Evolutionary conservation across 2,797 vertebrate species (phyloP), one percentile per base, ranked within the genome.

Genomic region (Platyrinchus mystaceus): DNA sequence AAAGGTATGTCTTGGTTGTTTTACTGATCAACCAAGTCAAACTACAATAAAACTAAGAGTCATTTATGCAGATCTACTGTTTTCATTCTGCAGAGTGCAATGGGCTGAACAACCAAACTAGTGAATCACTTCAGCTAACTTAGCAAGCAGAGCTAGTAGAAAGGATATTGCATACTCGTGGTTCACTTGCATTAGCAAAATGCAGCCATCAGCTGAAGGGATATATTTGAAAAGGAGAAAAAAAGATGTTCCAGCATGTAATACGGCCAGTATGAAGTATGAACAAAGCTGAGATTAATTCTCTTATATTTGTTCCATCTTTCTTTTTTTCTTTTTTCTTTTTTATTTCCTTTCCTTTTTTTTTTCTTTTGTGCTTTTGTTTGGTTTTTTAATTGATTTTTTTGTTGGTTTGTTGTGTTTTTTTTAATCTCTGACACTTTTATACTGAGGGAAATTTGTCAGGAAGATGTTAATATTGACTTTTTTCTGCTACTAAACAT

Each of bases 221-320:
- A 78, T 2, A 4, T 37, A 47, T 56, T 39, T 66, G 41, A 87
- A 80, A 41, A 46, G 19, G 3, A 36, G 20, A 15, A 32, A 36
- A 58, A 62, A 66, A 24, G 12, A 39, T 19, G 32, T n/a, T 80
- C 20, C 36, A 70, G 2, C 11, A 59, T 70, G 16, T 63, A 56
- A 69, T 6, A 64, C 3, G 59, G 32, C 8, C 6, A 36, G 4
- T 27, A 44, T 15, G 28, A 94, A 77, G 16, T 18, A 32, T 32
- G 53, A 75, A 83, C 24, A 88, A 74, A 39, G 3, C 5, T 32
- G 7, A 10, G 7, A 39, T 20, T 43, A 52, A 59, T 5, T 13
- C 2, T 37, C 4, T 68, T 9, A 10, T 1, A 0, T 12, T 15
- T 27, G 3, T 46, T 76, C 14, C 4, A 1, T 7, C 2, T 39